Conservation (phyloP, 2,888 invertebrate genomes). For the Dione juno region DNA sequence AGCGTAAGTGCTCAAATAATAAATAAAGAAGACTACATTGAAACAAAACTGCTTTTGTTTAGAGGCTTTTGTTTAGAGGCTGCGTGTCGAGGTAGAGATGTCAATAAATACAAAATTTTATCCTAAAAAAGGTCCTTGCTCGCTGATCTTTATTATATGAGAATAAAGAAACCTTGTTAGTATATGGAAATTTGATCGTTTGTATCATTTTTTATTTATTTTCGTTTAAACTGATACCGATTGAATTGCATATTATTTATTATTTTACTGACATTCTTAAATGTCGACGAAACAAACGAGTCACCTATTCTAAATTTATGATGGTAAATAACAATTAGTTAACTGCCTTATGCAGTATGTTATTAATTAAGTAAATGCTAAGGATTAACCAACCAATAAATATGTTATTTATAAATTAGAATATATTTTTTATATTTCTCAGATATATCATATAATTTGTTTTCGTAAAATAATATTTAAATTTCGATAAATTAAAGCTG, state of each 20-base stretch:
- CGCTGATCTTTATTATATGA: neutral
- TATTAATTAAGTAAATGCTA: neutral
- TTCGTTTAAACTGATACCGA: neutral
- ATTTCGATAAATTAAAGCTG: no score
- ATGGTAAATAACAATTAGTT: neutral
- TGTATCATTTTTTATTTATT: neutral
- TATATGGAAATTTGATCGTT: neutral
- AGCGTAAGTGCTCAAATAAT: neutral
- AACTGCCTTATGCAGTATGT: neutral
- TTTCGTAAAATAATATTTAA: neutral
- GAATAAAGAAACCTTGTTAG: constrained; percentile 6
- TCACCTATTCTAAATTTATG: neutral
- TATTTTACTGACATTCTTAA: neutral
- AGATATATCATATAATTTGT: no score
- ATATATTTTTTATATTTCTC: no score
- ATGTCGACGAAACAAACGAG: neutral
- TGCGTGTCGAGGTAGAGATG: neutral
- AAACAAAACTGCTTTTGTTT: neutral
- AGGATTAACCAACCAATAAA: no score
- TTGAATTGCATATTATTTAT: neutral
- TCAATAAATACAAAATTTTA: neutral
- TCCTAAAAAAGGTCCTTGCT: neutral
- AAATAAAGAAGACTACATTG: neutral
- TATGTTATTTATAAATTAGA: no score
- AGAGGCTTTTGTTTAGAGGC: neutral